Conservation (phyloP, 2,113 vertebrate genomes). For the Aegithalos caudatus region DNA sequence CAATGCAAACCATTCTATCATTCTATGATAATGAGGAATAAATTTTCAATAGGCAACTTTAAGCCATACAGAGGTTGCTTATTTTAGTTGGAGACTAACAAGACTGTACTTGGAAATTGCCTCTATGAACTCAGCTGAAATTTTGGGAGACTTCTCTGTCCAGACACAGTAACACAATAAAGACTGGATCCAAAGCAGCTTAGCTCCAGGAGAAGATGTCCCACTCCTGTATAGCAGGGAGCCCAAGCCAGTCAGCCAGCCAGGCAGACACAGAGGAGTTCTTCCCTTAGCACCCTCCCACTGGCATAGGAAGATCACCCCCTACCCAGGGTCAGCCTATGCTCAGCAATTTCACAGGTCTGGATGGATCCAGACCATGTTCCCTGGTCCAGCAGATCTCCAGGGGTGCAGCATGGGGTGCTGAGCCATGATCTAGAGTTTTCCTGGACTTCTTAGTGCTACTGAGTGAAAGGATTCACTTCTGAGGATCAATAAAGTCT, state of each 20-base stretch:
- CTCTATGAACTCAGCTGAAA: not conserved
- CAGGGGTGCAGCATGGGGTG: not conserved
- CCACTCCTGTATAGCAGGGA: not conserved
- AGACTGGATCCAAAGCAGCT: not conserved
- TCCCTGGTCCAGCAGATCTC: not conserved
- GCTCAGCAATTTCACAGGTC: not conserved
- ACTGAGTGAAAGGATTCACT: not conserved
- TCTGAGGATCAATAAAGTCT: not conserved
- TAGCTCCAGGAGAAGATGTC: not conserved
- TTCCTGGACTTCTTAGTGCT: not conserved
- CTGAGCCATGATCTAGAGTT: not conserved
- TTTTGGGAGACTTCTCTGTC: not conserved
- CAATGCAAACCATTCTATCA: not conserved
- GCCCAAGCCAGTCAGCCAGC: not conserved
- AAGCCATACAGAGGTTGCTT: not conserved
- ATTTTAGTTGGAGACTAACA: not conserved
- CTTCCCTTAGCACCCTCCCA: not conserved
- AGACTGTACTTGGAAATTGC: not conserved
- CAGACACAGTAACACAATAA: rapidly evolving
- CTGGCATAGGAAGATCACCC: rapidly evolving
- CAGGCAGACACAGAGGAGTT: not conserved
- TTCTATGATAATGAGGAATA: not conserved
- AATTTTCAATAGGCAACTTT: not conserved
- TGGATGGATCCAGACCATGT: not conserved
- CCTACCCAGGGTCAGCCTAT: rapidly evolving